Base-by-base conservation (phyloP, 2,797 vertebrate species). In the Meda fulgida region DNA sequence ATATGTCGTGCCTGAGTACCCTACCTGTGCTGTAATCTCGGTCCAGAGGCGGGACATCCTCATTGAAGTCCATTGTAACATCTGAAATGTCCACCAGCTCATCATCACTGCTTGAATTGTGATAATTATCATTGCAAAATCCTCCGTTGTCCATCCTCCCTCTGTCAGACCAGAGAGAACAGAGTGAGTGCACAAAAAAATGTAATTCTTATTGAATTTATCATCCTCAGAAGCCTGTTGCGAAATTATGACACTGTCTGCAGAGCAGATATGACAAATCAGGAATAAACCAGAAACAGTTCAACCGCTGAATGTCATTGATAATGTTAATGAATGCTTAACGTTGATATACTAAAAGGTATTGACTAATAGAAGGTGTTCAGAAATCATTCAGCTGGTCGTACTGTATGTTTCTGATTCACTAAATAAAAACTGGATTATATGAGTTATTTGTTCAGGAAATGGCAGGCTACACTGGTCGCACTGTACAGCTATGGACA, bases 41-140 rank as follows among this genome's bases (percentile, higher is more conserved):
- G 88, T 96, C 94, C 0, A 97, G 94, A 0, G 97, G 96, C 0
- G 97, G 97, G 75, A 96, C 97, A 21, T 99, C 98, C 0, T 97
- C 97, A 7, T 93, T 93, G 87, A 97, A 97, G 91, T 98, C 97
- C 90, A 97, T 89, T 3, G 96, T 94, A n/a, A 95, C 95, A 23
- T 94, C 96, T 0, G 95, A 94, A 0, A 99, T 96, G 89, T 99
- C 97, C 93, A 99, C 96, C 95, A 99, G 91, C 29, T 99, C 98
- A 84, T 99, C 97, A 83, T 99, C 97, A 0, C 97, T 97, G n/a
- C 93, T 96, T 84, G 93, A 95, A 71, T 92, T 94, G 77, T 95
- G 96, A 48, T 96, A 95, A 92, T 96, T 95, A 5, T 93, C 95
- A n/a, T 93, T 91, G 3, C 91, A 89, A 90, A 93, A 97, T 0